Base-by-base conservation (phyloP, 2,888 invertebrate genomes). In the Epirrhoe tristata region DNA sequence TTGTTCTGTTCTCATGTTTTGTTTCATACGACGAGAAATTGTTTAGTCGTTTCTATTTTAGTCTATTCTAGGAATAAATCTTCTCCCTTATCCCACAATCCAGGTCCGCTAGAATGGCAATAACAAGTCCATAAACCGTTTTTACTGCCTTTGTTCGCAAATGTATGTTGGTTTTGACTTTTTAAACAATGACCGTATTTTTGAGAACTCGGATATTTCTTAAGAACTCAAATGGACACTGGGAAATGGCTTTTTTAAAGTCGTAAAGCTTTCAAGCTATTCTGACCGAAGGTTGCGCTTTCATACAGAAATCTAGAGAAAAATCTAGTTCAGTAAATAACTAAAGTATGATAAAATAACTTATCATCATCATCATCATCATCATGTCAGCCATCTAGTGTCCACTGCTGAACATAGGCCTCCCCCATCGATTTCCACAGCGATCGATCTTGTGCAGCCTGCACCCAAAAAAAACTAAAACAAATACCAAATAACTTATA, bases 111-210 rank as follows among this genome's bases (percentile, higher is more conserved):
- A 90, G 86, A 85, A 91, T 79, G 86, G 89, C 92, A 91, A 93
- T 93, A 93, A 93, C 93, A 93, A 93, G 90, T 88, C 93, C 89
- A 93, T 93, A 93, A 93, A 93, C 88, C 87, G 92, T 88, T 93
- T 93, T 93, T 92, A 93, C 90, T 93, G 92, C 92, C 90, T 93
- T 93, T 93, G 93, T 93, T 93, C 92, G 86, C 86, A 91, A 91
- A 93, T 92, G 88, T 92, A 92, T 91, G 92, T 92, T 87, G 90
- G 91, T 89, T 89, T 87, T 87, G 91, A 91, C 91, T 92, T 93
- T 92, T 93, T 93, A 92, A 93, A 91, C 91, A 91, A 93, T 91
- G 88, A 88, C 85, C 90, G 87, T 92, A 91, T 93, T 92, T 93
- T 91, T 86, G 84, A 81, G 79, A 83, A 84, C 79, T 75, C 72